phyloP scores from a whole-genome alignment of 2,113 vertebrate genomes.

The Mystacornis crossleyi region DNA sequence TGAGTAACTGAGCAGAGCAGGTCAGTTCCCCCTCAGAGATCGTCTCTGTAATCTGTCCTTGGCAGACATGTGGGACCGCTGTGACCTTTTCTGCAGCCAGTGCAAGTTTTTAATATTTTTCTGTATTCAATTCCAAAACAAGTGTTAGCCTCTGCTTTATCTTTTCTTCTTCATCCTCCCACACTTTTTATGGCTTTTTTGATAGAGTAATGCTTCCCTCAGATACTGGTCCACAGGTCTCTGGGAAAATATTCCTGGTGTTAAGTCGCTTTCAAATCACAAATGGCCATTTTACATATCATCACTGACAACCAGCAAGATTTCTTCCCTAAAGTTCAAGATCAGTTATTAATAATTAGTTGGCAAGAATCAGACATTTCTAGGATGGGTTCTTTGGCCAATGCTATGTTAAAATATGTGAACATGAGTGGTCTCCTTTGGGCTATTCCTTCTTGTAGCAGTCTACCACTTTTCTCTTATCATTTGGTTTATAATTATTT shows the following conservation, averaged over 20 bases:
- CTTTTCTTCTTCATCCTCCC: not conserved
- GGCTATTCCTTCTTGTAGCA: not conserved
- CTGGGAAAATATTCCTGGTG: not conserved
- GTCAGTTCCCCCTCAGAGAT: not conserved
- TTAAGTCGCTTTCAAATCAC: not conserved
- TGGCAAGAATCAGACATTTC: not conserved
- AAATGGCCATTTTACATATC: not conserved
- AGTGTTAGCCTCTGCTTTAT: not conserved
- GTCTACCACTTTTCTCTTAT: not conserved
- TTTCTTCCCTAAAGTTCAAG: not conserved
- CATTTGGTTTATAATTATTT: not conserved
- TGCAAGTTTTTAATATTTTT: not conserved
- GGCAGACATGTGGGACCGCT: not conserved
- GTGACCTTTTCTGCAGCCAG: not conserved
- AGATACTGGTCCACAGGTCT: not conserved
- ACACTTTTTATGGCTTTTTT: not conserved
- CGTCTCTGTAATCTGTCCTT: not conserved
- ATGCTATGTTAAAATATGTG: not conserved
- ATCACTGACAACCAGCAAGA: not conserved
- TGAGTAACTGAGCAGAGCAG: not conserved
- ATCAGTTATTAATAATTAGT: not conserved
- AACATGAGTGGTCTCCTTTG: not conserved
- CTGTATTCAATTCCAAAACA: not conserved
- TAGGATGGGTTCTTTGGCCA: not conserved
- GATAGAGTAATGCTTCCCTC: not conserved